Conservation (phyloP, 2,113 vertebrate genomes). For the Acrocephalus arundinaceus region DNA sequence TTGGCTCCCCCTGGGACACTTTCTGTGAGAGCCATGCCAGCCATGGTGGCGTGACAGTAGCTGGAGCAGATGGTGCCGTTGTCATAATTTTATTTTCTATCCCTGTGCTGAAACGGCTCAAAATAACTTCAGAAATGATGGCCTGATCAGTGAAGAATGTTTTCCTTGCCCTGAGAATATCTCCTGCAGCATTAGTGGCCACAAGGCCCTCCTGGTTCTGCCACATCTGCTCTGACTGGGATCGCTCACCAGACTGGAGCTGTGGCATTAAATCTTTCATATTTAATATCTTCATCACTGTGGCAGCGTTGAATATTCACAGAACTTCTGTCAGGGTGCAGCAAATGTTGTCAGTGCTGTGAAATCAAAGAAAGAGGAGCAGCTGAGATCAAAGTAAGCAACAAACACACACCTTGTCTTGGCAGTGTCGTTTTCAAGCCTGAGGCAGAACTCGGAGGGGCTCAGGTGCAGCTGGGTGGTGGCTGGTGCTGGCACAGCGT, state of each 20-base stretch:
- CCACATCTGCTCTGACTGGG: rapidly evolving
- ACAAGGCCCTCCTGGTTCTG: background rate
- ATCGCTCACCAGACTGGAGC: background rate
- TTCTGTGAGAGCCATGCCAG: background rate
- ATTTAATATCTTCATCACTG: conserved; percentile 20
- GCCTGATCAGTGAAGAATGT: background rate
- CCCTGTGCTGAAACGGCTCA: conserved; percentile 12
- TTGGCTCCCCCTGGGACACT: background rate
- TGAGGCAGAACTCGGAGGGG: background rate
- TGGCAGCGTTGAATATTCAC: background rate
- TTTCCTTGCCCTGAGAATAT: background rate
- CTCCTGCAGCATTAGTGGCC: background rate
- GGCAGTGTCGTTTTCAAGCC: background rate
- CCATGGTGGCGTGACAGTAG: background rate
- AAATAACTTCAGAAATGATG: conserved; percentile 6
- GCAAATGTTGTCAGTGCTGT: background rate
- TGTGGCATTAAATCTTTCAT: background rate
- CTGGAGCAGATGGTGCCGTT: conserved; percentile 52
- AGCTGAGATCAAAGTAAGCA: conserved; percentile 45
- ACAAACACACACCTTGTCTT: background rate
- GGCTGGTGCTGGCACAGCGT: background rate
- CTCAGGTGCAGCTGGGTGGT: background rate
- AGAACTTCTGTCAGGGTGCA: background rate
- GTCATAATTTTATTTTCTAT: background rate
- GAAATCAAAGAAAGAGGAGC: conserved; percentile 34